Percentiles rank a stretch among this genome's conserved stretches.
Conservation (phyloP, 2,113 vertebrate species). For the Hippocampus zosterae region DNA sequence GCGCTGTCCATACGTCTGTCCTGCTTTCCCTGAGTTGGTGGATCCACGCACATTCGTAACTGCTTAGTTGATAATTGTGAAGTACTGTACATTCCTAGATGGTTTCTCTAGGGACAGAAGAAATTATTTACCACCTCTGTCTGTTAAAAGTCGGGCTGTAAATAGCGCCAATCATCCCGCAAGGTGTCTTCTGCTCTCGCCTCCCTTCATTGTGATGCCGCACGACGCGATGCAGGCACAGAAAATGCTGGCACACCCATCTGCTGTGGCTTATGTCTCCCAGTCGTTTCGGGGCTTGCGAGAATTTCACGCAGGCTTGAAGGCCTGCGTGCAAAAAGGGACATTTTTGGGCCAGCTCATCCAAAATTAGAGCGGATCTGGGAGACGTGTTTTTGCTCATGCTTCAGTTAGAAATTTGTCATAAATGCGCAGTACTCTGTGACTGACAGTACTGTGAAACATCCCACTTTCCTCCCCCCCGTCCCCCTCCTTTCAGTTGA, state of each 20-base stretch:
- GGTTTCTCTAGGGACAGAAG: constrained; percentile 42
- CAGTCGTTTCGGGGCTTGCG: constrained; percentile 13
- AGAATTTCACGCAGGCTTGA: constrained; percentile 20
- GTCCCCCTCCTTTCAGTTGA: constrained; percentile 15
- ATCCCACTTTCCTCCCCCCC: constrained; percentile 26
- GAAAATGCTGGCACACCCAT: constrained; percentile 26
- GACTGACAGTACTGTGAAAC: constrained; percentile 33
- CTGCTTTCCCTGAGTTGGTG: constrained; percentile 58
- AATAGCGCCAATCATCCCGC: constrained; percentile 46
- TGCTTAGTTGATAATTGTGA: constrained; percentile 57
- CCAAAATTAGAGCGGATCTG: constrained; percentile 8
- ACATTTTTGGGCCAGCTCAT: constrained; percentile 23
- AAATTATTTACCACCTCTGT: constrained; percentile 48
- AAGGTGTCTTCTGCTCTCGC: constrained; percentile 14
- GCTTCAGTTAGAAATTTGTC: constrained; percentile 17
- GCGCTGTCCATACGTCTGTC: constrained; percentile 58
- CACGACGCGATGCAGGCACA: constrained; percentile 6
- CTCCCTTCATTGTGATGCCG: constrained; percentile 18
- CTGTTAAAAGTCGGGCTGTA: constrained; percentile 51
- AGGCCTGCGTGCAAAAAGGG: constrained; percentile 10
- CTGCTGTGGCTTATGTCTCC: constrained; percentile 22
- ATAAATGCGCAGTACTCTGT: constrained; percentile 17
- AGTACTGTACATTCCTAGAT: constrained; percentile 60
- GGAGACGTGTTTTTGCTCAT: constrained; percentile 24
- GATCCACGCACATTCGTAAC: constrained; percentile 53